Conservation (phyloP, 2,797 vertebrate species). For the Pachyuromys duprasi region DNA sequence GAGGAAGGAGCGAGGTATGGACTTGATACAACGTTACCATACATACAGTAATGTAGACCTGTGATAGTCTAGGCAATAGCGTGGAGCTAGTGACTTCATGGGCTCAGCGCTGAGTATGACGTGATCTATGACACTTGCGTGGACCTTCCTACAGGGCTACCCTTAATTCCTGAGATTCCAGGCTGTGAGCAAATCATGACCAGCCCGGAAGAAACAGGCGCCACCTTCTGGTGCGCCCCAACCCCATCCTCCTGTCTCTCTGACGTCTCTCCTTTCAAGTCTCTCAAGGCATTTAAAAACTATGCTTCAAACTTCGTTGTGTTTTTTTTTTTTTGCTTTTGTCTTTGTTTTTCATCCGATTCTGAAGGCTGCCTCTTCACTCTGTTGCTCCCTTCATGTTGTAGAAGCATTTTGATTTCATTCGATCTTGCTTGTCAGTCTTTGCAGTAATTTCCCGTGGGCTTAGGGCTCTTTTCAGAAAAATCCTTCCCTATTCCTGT, state of each 20-base stretch:
- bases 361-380: neutral
- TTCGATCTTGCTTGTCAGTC: neutral
- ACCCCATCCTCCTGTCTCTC: neutral
- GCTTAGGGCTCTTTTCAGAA: neutral
- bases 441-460: neutral
- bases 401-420: neutral
- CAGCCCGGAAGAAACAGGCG: conserved; percentile 5
- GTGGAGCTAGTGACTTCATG: conserved; percentile 7
- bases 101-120: neutral
- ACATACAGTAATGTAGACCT: neutral
- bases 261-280: too few species aligned
- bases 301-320: neutral
- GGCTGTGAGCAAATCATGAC: neutral
- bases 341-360: neutral
- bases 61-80: neutral
- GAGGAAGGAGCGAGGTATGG: neutral
- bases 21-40: neutral
- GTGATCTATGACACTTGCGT: neutral
- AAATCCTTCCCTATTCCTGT: neutral
- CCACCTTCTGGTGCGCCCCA: conserved; percentile 69
- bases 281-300: neutral
- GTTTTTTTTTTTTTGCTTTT: too few species aligned
- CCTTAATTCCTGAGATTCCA: neutral
- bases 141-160: neutral
- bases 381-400: neutral